Percentiles rank a stretch among this genome's conserved stretches.
Evolutionary conservation across 1,140 invertebrate genomes (phyloP).

Genomic region (Ceratina calcarata): DNA sequence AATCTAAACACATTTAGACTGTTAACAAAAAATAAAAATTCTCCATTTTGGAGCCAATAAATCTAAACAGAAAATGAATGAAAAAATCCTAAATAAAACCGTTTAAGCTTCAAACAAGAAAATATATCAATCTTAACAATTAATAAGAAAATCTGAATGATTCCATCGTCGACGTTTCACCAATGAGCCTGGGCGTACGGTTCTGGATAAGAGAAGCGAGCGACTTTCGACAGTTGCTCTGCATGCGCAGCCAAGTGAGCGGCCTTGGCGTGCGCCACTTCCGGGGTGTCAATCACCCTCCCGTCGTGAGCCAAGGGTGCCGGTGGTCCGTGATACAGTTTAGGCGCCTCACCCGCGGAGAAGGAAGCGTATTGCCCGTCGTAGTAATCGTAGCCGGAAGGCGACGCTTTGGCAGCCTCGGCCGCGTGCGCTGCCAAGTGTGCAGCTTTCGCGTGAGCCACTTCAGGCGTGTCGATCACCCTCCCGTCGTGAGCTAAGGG

Average conservation of each 20-base stretch:
- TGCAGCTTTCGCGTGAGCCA: conserved; percentile 81
- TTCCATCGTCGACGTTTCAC: conserved; percentile 5
- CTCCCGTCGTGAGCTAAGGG: conserved; percentile 74
- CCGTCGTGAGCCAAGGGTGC: conserved; percentile 69
- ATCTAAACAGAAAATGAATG: too few species aligned
- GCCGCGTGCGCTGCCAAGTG: conserved; percentile 82
- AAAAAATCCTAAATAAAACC: too few species aligned
- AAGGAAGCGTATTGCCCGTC: background rate
- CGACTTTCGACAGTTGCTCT: conserved; percentile 76
- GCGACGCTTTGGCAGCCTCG: conserved; percentile 71
- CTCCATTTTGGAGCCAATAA: too few species aligned
- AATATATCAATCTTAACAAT: background rate
- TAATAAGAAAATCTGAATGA: background rate
- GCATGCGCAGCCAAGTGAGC: conserved; percentile 81
- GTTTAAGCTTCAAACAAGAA: background rate
- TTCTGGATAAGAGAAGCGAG: conserved; percentile 49
- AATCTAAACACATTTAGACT: too few species aligned
- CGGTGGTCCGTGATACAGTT: conserved; percentile 70
- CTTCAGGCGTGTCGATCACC: conserved; percentile 72
- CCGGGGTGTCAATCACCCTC: conserved; percentile 69
- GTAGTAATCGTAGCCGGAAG: conserved; percentile 53
- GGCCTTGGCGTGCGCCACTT: conserved; percentile 81
- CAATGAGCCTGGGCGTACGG: conserved; percentile 29
- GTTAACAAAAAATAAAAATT: too few species aligned
- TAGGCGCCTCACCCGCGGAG: conserved; percentile 17